These are phyloP conservation scores for Scatophagus argus DNA, from an alignment of 2,113 vertebrate genomes.

Conservation along the genomic window DNA sequence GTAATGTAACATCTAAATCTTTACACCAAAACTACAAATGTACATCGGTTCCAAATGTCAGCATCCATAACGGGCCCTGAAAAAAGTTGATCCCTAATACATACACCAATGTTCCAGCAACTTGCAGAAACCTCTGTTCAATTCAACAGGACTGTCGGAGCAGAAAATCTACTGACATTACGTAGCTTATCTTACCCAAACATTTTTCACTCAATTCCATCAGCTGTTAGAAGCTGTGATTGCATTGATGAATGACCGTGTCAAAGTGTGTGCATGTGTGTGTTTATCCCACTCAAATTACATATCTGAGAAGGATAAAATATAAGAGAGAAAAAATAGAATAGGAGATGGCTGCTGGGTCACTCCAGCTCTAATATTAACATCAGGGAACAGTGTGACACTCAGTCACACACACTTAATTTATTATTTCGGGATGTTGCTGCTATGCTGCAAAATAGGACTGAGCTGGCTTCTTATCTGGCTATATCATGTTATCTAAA, in stretches of 20 bases:
- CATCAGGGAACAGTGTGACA: constrained; percentile 41
- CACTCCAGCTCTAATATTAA: constrained; percentile 58
- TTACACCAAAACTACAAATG: too few relatives aligned
- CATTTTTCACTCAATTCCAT: constrained; percentile 36
- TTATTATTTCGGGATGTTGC: constrained; percentile 38
- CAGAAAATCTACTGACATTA: constrained; percentile 7
- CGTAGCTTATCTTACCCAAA: constrained; percentile 27
- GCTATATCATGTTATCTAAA: constrained; percentile 40
- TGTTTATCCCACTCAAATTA: constrained; percentile 2
- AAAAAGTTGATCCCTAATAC: too few relatives aligned
- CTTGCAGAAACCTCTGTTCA: neutral
- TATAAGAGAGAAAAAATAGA: constrained; percentile 29
- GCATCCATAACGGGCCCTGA: too few relatives aligned
- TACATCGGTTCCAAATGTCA: too few relatives aligned
- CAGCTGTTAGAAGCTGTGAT: constrained; percentile 12
- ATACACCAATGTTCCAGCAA: neutral
- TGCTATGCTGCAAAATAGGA: constrained; percentile 27
- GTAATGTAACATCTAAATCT: too few relatives aligned
- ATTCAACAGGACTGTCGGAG: neutral
- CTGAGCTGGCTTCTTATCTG: neutral
- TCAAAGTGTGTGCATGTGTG: neutral
- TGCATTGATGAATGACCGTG: neutral
- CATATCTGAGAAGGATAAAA: constrained; percentile 22
- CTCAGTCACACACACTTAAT: constrained; percentile 12
- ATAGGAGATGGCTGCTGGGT: constrained; percentile 35